Evolutionary conservation across 1,140 invertebrate genomes (phyloP), one percentile per base, ranked within the genome.

Genomic region (Mesaphorura yosii): DNA sequence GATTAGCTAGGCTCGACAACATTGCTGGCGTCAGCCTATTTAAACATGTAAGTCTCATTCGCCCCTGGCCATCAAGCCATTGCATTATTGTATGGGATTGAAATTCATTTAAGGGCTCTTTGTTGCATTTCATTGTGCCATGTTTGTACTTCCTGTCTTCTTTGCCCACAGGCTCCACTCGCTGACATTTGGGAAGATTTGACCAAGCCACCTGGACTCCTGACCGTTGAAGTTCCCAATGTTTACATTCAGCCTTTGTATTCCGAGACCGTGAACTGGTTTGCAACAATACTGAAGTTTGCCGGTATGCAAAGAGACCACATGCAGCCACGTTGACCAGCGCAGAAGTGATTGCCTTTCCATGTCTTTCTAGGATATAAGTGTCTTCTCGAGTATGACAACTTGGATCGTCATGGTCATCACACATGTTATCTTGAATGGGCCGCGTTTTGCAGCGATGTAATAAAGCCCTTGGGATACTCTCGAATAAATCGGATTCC

Each of bases 401-500:
- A n/a, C n/a, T 55, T 55, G 26, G 46, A 23, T 15, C 22, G 27
- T 12, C 4, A 5, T 6, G 2, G 14, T 40, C 17, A 19, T 2
- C 23, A 26, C 34, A 44, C n/a, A n/a, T n/a, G n/a, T n/a, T n/a
- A n/a, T n/a, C n/a, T 25, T 3, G 34, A 6, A 17, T 55, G 53
- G 53, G 50, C 50, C 4, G 50, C 46, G 23, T 55, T 49, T 25
- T 55, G 53, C 42, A 55, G 53, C 28, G 42, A 55, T 39, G 39
- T 50, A 3, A 46, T 48, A 20, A 55, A 55, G 23, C 42, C 4
- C 2, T n/a, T 55, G 4, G 46, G 46, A 10, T 55, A 37, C 28
- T 34, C 38, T 20, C 20, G 44, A 14, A 34, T 31, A 28, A 49
- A 55, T 17, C 5, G 20, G 22, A 34, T 48, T 17, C 25, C 37